A percentile compares a stretch with the other conserved stretches of the same genome.
phyloP scores from a whole-genome alignment of 2,113 vertebrate genomes.

The Burhinus bistriatus region DNA sequence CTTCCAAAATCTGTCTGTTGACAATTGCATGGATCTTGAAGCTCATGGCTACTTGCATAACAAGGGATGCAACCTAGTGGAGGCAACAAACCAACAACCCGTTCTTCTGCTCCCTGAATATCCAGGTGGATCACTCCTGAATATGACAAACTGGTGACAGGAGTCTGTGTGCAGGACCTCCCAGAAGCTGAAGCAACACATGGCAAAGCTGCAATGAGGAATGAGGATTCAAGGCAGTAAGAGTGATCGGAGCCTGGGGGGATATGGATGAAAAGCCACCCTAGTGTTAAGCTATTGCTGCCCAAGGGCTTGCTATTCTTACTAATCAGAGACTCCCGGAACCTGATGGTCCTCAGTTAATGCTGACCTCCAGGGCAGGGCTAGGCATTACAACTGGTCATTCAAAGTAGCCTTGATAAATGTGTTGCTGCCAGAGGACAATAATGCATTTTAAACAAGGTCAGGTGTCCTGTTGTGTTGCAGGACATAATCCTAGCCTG shows the following conservation, averaged over 20 bases:
- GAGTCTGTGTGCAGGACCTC: not conserved
- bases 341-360: not conserved
- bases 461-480: not conserved
- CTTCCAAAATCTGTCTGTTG: not conserved
- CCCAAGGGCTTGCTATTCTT: not conserved
- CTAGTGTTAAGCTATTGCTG: not conserved
- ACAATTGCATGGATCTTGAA: not conserved
- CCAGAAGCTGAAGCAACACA: not conserved
- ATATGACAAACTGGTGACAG: not conserved
- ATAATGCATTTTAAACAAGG: conserved; percentile 4
- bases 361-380: not conserved
- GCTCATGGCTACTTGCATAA: not conserved
- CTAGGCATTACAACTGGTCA: not conserved
- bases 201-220: not conserved
- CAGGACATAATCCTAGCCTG: not conserved
- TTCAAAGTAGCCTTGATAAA: conserved; percentile 14
- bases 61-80: not conserved
- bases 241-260: not conserved
- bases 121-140: not conserved
- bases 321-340: not conserved
- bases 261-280: not conserved
- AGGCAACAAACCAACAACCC: not conserved
- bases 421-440: not conserved
- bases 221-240: not conserved
- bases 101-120: not conserved